A percentile compares a stretch with the other conserved stretches of the same genome.
Evolutionary conservation across 2,113 vertebrate species (phyloP).

Genomic region (Sapayoa aenigma): DNA sequence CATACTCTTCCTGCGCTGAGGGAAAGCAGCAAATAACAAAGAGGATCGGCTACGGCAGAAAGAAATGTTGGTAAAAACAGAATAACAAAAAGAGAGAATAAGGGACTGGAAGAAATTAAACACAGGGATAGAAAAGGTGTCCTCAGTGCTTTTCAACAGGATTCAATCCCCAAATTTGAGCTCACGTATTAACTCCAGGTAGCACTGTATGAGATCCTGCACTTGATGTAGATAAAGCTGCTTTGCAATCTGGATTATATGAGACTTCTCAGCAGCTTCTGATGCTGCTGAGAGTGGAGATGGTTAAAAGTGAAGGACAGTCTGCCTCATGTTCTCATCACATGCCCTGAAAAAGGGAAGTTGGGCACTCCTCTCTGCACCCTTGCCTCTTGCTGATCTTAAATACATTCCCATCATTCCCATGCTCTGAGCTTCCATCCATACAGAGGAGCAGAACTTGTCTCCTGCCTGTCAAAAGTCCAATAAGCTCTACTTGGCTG

Average conservation of each 20-base stretch:
- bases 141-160: background rate
- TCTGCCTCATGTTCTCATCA: background rate
- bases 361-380: background rate
- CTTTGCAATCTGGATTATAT: background rate
- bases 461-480: background rate
- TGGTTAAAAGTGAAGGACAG: background rate
- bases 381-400: background rate
- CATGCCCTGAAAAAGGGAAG: background rate
- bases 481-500: background rate
- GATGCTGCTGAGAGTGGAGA: background rate
- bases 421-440: background rate
- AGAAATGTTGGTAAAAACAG: no score
- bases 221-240: background rate
- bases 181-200: background rate
- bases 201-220: accelerated
- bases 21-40: background rate
- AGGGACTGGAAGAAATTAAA: background rate
- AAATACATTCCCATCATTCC: background rate
- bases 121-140: background rate
- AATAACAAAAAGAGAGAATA: background rate
- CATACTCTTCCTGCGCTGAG: background rate
- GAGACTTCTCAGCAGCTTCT: background rate
- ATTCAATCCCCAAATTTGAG: background rate
- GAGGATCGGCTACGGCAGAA: background rate
- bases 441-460: background rate